A percentile compares a stretch with the other conserved stretches of the same genome.
Evolutionary conservation across 2,113 vertebrate genomes (phyloP).

Genomic region (Notothenia rossii): DNA sequence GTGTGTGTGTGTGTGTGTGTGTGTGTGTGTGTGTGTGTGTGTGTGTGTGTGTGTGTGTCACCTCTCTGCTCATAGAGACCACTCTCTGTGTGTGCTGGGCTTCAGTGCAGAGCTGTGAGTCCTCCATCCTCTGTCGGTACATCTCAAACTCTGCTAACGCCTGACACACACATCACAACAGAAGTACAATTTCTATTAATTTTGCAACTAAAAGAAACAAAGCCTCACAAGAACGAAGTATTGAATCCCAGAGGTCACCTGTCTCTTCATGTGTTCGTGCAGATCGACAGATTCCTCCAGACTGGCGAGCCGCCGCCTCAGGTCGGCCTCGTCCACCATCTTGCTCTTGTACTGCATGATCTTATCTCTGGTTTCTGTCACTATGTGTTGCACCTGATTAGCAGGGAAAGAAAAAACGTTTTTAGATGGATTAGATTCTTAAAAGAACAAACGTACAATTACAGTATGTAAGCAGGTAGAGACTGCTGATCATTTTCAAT

Average conservation of each 20-base stretch:
- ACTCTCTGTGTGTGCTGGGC: conserved; percentile 96
- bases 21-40: background rate
- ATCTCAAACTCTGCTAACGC: conserved; percentile 95
- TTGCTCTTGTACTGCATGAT: conserved; percentile 94
- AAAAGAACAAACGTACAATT: background rate
- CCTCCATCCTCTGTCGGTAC: conserved; percentile 94
- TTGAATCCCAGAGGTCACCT: conserved; percentile 52
- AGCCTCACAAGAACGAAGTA: background rate
- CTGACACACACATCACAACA: conserved; percentile 60
- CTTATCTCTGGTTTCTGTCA: conserved; percentile 96
- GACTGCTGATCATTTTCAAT: too few relatives aligned
- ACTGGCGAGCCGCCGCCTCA: conserved; percentile 91
- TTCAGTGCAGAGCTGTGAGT: conserved; percentile 94
- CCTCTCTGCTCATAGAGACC: conserved; percentile 90
- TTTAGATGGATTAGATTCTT: too few relatives aligned
- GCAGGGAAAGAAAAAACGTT: background rate
- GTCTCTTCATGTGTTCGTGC: conserved; percentile 95
- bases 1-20: too few relatives aligned
- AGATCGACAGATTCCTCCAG: conserved; percentile 95
- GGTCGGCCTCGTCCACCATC: conserved; percentile 93
- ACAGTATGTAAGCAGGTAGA: background rate
- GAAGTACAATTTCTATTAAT: too few relatives aligned
- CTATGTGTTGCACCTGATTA: conserved; percentile 89
- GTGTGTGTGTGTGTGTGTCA: conserved; percentile 20
- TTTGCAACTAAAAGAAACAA: background rate